Conservation (phyloP, 2,113 vertebrate genomes). For the Caloenas nicobarica region DNA sequence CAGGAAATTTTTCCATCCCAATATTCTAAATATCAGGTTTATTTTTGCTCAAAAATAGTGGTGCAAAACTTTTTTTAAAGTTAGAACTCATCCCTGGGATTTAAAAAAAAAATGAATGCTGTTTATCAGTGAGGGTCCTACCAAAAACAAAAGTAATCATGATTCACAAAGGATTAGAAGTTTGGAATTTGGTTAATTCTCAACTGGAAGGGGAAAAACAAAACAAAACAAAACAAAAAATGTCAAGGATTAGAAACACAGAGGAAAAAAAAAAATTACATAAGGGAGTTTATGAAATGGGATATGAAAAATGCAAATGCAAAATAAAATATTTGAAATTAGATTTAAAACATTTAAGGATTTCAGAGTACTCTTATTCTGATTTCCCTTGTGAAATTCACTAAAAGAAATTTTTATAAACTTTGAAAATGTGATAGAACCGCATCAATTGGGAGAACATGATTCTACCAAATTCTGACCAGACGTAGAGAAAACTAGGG, state of each 20-base stretch:
- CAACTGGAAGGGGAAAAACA: not conserved
- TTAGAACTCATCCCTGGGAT: not conserved
- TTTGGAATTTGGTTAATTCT: not conserved
- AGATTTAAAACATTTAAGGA: not conserved
- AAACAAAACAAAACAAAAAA: not conserved
- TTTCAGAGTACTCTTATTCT: not conserved
- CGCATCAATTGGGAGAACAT: not conserved
- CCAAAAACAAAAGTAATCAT: not conserved
- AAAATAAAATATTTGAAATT: not conserved
- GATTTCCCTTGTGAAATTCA: not conserved
- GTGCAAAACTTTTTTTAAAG: not conserved
- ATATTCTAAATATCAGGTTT: not conserved
- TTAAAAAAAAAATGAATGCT: not conserved
- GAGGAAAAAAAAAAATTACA: not conserved
- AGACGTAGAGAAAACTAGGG: not conserved
- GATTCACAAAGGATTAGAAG: not conserved
- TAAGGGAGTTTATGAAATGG: not conserved
- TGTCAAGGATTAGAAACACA: not conserved
- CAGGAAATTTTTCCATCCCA: not conserved
- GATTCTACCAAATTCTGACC: not conserved
- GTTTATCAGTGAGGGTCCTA: not conserved
- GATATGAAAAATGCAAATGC: not conserved
- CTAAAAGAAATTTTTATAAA: not conserved
- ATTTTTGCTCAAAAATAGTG: not conserved
- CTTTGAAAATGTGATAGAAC: not conserved